A percentile compares a stretch with the other conserved stretches of the same genome.
These are phyloP conservation scores for Thecophora atra DNA, from an alignment of 2,888 invertebrate genomes.

Conservation along the genomic window DNA sequence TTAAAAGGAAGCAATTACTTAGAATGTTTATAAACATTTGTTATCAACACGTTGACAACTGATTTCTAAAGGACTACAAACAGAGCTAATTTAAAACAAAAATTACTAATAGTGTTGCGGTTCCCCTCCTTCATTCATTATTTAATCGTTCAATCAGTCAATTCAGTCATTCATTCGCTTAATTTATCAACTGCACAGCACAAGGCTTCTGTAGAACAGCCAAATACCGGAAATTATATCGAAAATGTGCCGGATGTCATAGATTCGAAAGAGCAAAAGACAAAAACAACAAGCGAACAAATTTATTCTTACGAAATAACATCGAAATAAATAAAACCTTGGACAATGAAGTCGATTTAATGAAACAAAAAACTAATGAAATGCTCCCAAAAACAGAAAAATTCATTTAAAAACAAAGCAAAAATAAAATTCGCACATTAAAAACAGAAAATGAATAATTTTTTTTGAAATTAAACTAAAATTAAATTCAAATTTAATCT, in stretches of 20 bases:
- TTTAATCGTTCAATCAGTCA: no score
- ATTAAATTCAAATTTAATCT: no score
- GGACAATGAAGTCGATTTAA: background rate
- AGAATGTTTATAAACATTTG: no score
- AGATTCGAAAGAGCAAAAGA: conserved; percentile 25
- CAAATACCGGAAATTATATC: conserved; percentile 41
- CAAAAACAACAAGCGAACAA: background rate
- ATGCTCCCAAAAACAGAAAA: background rate
- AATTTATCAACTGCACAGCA: background rate
- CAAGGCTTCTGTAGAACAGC: background rate
- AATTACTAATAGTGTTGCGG: no score
- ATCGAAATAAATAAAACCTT: background rate
- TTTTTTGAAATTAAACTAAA: no score
- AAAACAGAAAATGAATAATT: no score
- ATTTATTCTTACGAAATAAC: no score
- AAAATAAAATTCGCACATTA: background rate
- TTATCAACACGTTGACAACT: no score
- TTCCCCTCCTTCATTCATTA: no score
- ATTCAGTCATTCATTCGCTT: no score
- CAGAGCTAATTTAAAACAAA: background rate
- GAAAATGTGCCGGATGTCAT: conserved; percentile 41
- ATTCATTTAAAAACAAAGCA: background rate
- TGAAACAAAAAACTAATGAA: background rate
- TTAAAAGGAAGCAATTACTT: no score
- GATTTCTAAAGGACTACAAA: background rate